Percentiles rank a stretch among this genome's conserved stretches.
Conservation (phyloP, 2,797 vertebrate genomes). For the Eutrigla gurnardus region DNA sequence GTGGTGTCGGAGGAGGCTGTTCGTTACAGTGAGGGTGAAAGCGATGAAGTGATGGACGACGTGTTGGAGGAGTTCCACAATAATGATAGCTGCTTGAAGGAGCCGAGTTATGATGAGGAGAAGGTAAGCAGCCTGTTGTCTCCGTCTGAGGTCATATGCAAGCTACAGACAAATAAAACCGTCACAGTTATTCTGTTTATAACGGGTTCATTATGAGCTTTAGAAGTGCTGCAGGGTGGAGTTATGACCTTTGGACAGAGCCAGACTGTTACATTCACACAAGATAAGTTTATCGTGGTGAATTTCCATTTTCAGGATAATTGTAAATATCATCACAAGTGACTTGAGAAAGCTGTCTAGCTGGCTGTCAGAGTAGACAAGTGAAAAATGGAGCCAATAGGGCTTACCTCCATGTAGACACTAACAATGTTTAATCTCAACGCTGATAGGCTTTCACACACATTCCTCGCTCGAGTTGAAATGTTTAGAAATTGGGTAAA, state of each 20-base stretch:
- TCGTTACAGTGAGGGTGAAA: not conserved
- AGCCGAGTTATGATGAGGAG: conserved; percentile 1
- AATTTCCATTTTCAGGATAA: too few species aligned
- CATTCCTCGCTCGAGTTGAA: too few species aligned
- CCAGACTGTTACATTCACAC: not conserved
- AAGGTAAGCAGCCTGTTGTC: conserved; percentile 37
- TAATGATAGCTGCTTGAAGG: conserved; percentile 3
- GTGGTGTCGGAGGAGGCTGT: conserved; percentile 1
- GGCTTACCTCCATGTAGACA: too few species aligned
- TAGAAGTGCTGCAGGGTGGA: not conserved
- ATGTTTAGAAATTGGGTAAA: too few species aligned
- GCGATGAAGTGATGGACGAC: conserved; percentile 2
- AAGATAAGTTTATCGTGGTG: too few species aligned
- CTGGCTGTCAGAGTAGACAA: too few species aligned
- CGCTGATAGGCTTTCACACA: too few species aligned
- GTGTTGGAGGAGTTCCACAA: conserved; percentile 5
- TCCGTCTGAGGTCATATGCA: not conserved
- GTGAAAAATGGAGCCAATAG: too few species aligned
- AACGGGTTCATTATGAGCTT: not conserved
- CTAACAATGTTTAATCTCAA: too few species aligned
- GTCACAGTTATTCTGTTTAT: not conserved
- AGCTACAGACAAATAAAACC: not conserved
- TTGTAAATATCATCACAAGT: too few species aligned
- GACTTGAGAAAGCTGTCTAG: too few species aligned
- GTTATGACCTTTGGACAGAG: not conserved